A percentile compares a stretch with the other conserved stretches of the same genome.
Conservation (phyloP, 2,888 invertebrate species). For the Chalcis sispes region DNA sequence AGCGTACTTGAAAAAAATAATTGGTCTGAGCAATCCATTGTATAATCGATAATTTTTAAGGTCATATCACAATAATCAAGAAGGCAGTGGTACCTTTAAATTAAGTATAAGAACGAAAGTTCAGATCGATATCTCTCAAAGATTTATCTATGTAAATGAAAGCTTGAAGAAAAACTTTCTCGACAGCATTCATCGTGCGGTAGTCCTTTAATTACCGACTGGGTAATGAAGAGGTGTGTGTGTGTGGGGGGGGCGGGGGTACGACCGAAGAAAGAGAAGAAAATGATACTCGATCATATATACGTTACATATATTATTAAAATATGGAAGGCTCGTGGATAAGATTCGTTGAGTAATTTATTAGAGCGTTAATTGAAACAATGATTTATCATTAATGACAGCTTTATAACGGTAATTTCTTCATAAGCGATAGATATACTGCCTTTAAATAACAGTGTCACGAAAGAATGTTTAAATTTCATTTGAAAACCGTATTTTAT, state of each 20-base stretch:
- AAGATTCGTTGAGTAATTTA: too few relatives aligned
- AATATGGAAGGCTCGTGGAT: too few relatives aligned
- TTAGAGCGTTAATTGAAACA: too few relatives aligned
- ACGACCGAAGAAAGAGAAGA: background rate
- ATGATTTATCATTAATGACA: too few relatives aligned
- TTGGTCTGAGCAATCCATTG: slow-evolving; percentile 12
- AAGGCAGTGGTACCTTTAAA: background rate
- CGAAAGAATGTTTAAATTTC: too few relatives aligned
- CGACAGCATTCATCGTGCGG: background rate
- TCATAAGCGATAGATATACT: too few relatives aligned
- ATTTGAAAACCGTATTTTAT: too few relatives aligned
- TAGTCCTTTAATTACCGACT: too few relatives aligned
- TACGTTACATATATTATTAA: background rate
- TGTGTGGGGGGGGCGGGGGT: too few relatives aligned
- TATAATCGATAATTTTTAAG: slow-evolving; percentile 45
- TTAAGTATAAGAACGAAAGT: slow-evolving; percentile 19
- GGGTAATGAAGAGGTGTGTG: too few relatives aligned
- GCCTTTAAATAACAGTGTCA: too few relatives aligned
- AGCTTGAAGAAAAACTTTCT: background rate
- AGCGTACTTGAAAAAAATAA: slow-evolving; percentile 15
- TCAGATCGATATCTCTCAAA: slow-evolving; percentile 16
- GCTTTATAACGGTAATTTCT: too few relatives aligned
- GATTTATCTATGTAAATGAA: slow-evolving; percentile 16
- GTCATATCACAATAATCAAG: background rate
- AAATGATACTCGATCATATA: background rate